phyloP scores from a whole-genome alignment of 2,888 invertebrate species.

The Philereme transversata region DNA sequence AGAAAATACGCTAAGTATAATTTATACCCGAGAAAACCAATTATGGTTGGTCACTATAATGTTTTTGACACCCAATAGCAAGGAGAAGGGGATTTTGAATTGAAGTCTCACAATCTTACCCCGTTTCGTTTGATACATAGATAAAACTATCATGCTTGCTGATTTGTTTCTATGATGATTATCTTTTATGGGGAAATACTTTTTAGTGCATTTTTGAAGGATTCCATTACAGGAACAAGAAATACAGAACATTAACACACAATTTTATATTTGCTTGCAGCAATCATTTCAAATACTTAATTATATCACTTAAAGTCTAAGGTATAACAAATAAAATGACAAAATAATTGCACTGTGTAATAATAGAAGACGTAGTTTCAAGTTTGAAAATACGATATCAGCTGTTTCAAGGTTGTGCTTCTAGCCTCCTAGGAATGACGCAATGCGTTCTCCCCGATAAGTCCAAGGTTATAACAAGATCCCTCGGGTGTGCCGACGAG shows the following conservation, averaged over 20 bases:
- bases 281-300: background rate
- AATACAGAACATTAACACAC: background rate
- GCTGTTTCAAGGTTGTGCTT: conserved; percentile 48
- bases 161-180: too few relatives aligned
- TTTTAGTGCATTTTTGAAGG: background rate
- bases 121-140: too few relatives aligned
- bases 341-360: conserved; percentile 6
- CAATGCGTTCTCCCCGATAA: conserved; percentile 67
- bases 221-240: background rate
- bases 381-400: conserved; percentile 18
- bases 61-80: too few relatives aligned
- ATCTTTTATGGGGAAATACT: too few relatives aligned
- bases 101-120: too few relatives aligned
- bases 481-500: conserved; percentile 40
- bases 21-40: too few relatives aligned
- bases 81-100: too few relatives aligned
- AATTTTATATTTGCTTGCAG: background rate
- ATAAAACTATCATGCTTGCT: too few relatives aligned
- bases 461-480: conserved; percentile 58
- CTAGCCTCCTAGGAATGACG: conserved; percentile 48
- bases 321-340: conserved; percentile 6
- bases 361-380: conserved; percentile 4
- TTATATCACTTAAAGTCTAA: background rate
- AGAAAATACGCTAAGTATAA: too few relatives aligned
- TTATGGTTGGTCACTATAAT: too few relatives aligned